Percentiles rank a stretch among this genome's conserved stretches.
Evolutionary conservation across 2,888 invertebrate genomes (phyloP).

Genomic region (Andricus curvator): DNA sequence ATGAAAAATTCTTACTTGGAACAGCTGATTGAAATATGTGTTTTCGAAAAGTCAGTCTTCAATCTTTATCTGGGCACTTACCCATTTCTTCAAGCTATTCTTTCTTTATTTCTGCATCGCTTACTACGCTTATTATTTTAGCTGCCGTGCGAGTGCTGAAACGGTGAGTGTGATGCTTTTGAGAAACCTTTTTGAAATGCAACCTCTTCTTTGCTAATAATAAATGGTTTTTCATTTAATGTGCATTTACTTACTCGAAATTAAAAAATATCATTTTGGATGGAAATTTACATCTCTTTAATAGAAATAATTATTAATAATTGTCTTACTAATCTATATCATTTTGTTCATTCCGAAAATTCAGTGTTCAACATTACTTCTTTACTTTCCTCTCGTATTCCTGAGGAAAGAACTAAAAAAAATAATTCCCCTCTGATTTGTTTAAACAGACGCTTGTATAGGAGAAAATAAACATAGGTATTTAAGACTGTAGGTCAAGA

Average conservation of each 20-base stretch:
- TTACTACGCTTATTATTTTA: slow-evolving; percentile 68
- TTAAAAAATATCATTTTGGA: not conserved
- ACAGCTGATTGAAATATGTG: not conserved
- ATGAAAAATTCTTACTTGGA: too few relatives aligned
- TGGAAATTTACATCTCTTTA: not conserved
- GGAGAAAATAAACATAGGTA: not conserved
- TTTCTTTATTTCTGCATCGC: slow-evolving; percentile 45
- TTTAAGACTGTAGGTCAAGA: slow-evolving; percentile 39
- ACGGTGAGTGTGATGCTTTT: slow-evolving; percentile 67
- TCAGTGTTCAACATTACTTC: too few relatives aligned
- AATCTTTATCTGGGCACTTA: not conserved
- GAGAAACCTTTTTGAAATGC: slow-evolving; percentile 42
- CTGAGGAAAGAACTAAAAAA: not conserved
- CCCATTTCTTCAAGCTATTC: slow-evolving; percentile 5
- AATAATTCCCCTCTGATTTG: not conserved
- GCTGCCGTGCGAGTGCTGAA: slow-evolving; percentile 71
- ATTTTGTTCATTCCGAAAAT: too few relatives aligned
- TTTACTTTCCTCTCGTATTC: too few relatives aligned
- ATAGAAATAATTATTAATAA: too few relatives aligned
- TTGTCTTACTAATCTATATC: too few relatives aligned
- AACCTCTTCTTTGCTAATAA: not conserved
- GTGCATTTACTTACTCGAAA: not conserved
- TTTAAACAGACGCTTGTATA: not conserved
- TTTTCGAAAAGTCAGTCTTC: not conserved
- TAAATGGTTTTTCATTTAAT: not conserved